Evolutionary conservation across 2,797 vertebrate species (phyloP).

Genomic region (Hydrolagus colliei): DNA sequence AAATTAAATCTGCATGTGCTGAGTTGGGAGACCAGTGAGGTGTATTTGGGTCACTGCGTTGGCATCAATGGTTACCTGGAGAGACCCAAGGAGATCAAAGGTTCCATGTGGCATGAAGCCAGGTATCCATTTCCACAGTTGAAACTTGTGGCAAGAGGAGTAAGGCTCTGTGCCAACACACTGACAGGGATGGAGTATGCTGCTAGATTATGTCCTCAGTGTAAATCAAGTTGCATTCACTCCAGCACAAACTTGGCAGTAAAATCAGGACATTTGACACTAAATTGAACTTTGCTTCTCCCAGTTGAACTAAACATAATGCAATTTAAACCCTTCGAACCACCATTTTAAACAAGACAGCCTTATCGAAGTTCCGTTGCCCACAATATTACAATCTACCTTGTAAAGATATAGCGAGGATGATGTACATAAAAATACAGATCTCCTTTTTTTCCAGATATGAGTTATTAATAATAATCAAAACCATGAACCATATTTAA

Average conservation of each 20-base stretch:
- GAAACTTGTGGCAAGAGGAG: not conserved
- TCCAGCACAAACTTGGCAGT: not conserved
- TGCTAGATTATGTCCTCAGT: not conserved
- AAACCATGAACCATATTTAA: not conserved
- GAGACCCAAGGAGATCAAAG: not conserved
- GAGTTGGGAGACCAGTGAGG: too few species aligned
- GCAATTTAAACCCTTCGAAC: not conserved
- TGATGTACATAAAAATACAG: not conserved
- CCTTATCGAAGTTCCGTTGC: not conserved
- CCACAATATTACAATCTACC: not conserved
- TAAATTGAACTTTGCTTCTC: not conserved
- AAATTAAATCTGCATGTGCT: not conserved
- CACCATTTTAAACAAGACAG: not conserved
- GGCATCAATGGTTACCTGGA: not conserved
- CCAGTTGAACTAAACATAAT: not conserved
- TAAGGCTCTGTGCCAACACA: not conserved
- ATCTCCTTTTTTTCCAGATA: not conserved
- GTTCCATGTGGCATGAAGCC: not conserved
- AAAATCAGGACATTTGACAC: not conserved
- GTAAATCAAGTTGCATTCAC: not conserved
- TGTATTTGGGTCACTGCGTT: too few species aligned
- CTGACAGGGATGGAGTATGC: not conserved
- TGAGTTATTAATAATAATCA: not conserved
- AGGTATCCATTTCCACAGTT: not conserved
- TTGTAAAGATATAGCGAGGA: not conserved